Evolutionary conservation across 2,888 invertebrate genomes (phyloP).

Genomic region (Ditula angustiorana): DNA sequence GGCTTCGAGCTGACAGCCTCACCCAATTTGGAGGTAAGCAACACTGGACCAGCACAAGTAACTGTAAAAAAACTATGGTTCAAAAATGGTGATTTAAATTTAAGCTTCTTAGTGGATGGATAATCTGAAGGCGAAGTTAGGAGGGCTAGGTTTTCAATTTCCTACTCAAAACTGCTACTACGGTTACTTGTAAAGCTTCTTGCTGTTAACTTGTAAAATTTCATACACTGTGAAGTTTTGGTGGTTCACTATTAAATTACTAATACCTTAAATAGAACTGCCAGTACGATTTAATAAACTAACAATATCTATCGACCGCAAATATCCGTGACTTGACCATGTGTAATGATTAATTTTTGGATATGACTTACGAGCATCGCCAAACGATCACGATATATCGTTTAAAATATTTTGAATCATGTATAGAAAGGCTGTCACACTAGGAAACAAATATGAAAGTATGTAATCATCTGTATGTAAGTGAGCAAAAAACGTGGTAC

Average conservation of each 20-base stretch:
- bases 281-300: too few species aligned
- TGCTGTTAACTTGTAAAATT: too few species aligned
- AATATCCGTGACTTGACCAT: slow-evolving; percentile 14
- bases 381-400: slow-evolving; percentile 29
- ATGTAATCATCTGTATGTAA: background rate
- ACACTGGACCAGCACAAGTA: background rate
- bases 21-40: slow-evolving; percentile 94
- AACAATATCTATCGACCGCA: background rate
- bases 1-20: slow-evolving; percentile 96
- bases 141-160: too few species aligned
- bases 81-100: background rate
- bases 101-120: too few species aligned
- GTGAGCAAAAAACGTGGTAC: background rate
- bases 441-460: background rate
- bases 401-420: slow-evolving; percentile 15
- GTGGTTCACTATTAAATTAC: too few species aligned
- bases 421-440: background rate
- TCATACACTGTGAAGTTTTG: too few species aligned
- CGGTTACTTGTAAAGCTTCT: too few species aligned
- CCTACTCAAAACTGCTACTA: too few species aligned
- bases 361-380: background rate
- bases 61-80: background rate
- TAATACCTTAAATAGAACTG: too few species aligned
- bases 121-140: too few species aligned
- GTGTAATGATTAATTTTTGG: slow-evolving; percentile 2